Evolutionary conservation across 2,888 invertebrate genomes (phyloP), one percentile per base, ranked within the genome.

Genomic region (Morpho deidamia): DNA sequence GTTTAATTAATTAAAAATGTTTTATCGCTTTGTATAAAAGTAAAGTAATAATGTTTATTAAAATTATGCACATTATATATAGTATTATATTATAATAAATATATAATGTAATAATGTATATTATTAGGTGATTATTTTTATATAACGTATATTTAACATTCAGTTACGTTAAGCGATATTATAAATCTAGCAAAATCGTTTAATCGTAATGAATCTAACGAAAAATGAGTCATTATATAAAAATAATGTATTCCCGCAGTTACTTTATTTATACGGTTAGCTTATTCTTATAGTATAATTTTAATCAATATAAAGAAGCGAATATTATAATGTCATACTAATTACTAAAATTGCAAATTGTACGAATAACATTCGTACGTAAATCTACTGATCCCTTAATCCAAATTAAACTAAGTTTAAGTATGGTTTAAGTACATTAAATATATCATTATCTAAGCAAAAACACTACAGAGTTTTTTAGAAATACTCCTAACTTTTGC

Each of bases 351-450:
- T 38, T n/a, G 33, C 7, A 34, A 11, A 8, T 11, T 7, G 8
- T 23, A 11, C 32, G 10, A 40, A 40, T 33, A 11, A 8, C 11
- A 40, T 32, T 7, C 48, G 11, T 7, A 12, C 1, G 33, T 35
- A 35, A 43, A 35, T 11, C 39, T 39, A 46, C 45, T 50, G 52
- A 46, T 50, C 46, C 55, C 55, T 55, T 53, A 53, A 55, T 44
- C 43, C 40, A 49, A 50, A 46, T 52, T 48, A 44, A 46, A 44
- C 52, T 50, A 46, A 23, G 38, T 45, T 43, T 58, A 44, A 37
- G 32, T 33, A 51, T 51, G 35, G 47, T 44, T 50, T 50, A 48
- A 44, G 53, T 53, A 47, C 33, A 39, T 43, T 23, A 39, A 46
- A 47, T 10, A 38, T 10, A 11, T n/a, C n/a, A n/a, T 44, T 48